Evolutionary conservation across 2,113 vertebrate genomes (phyloP).

Genomic region (Paramormyrops kingsleyae): DNA sequence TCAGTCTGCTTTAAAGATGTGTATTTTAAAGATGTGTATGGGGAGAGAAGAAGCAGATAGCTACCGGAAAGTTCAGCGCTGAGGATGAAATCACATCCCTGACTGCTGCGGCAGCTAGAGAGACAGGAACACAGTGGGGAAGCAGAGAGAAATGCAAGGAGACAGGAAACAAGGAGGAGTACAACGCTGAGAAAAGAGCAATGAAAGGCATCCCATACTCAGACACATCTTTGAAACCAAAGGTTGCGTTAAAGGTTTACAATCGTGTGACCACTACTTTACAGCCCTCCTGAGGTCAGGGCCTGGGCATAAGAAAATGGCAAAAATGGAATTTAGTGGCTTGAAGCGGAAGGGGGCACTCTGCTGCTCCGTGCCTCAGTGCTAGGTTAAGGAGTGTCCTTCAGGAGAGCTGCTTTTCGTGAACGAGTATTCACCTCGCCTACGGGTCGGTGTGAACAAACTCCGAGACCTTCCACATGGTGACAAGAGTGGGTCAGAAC

Average conservation of each 20-base stretch:
- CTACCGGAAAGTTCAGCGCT: constrained; percentile 40
- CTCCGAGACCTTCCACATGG: background rate
- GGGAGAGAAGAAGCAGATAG: constrained; percentile 46
- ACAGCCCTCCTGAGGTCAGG: constrained; percentile 8
- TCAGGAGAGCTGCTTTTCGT: constrained; percentile 23
- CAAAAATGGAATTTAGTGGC: background rate
- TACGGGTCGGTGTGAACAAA: background rate
- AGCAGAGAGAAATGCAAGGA: constrained; percentile 32
- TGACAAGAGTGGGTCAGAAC: constrained; percentile 14
- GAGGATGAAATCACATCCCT: constrained; percentile 44
- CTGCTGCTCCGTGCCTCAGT: background rate
- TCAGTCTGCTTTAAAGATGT: background rate
- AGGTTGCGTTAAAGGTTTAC: background rate
- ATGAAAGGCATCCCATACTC: background rate
- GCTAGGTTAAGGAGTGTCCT: background rate
- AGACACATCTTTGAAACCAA: background rate
- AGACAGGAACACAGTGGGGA: constrained; percentile 20
- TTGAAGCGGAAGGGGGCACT: background rate
- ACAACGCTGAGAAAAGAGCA: background rate
- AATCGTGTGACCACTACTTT: background rate
- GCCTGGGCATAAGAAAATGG: background rate
- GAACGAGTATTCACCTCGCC: background rate
- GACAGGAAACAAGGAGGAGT: constrained; percentile 22
- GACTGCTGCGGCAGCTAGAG: constrained; percentile 36
- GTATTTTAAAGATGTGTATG: background rate